Evolutionary conservation across 2,797 vertebrate genomes (phyloP).

Genomic region (Scolopax bukidnonensis): DNA sequence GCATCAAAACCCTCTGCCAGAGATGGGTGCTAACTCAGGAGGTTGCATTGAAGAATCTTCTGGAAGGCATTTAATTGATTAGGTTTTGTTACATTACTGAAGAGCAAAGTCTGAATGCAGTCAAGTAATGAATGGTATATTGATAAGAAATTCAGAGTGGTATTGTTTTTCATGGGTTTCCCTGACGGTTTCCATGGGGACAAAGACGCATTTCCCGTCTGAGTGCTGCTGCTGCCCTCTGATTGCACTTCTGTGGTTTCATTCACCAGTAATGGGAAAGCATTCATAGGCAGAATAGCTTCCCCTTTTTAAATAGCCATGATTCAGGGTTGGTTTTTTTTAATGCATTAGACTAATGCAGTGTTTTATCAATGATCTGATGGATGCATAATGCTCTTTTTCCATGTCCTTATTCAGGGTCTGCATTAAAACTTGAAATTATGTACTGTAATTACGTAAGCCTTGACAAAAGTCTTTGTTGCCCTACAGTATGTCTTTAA

Average conservation of each 20-base stretch:
- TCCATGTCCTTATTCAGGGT: conserved; percentile 36
- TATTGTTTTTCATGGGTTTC: conserved; percentile 74
- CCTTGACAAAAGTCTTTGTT: conserved; percentile 53
- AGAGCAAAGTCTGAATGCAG: conserved; percentile 65
- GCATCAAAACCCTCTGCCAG: background rate
- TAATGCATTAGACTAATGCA: conserved; percentile 72
- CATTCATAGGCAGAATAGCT: conserved; percentile 72
- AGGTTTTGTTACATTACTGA: conserved; percentile 65
- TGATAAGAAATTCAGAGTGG: conserved; percentile 71
- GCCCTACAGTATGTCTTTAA: conserved; percentile 25
- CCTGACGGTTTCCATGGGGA: conserved; percentile 78
- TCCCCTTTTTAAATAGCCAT: conserved; percentile 65
- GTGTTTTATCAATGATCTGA: conserved; percentile 73
- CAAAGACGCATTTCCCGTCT: conserved; percentile 75
- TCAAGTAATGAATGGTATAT: conserved; percentile 66
- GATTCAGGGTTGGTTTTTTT: conserved; percentile 62
- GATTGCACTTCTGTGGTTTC: conserved; percentile 75
- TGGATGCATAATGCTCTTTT: conserved; percentile 66
- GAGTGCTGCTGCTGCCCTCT: conserved; percentile 75
- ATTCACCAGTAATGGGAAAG: conserved; percentile 74
- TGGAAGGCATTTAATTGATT: conserved; percentile 68
- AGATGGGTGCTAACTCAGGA: background rate
- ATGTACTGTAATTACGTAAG: conserved; percentile 66
- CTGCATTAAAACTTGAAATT: conserved; percentile 70
- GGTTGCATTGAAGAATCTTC: conserved; percentile 44